Evolutionary conservation across 2,888 invertebrate genomes (phyloP).

Genomic region (Drosophila rubida): DNA sequence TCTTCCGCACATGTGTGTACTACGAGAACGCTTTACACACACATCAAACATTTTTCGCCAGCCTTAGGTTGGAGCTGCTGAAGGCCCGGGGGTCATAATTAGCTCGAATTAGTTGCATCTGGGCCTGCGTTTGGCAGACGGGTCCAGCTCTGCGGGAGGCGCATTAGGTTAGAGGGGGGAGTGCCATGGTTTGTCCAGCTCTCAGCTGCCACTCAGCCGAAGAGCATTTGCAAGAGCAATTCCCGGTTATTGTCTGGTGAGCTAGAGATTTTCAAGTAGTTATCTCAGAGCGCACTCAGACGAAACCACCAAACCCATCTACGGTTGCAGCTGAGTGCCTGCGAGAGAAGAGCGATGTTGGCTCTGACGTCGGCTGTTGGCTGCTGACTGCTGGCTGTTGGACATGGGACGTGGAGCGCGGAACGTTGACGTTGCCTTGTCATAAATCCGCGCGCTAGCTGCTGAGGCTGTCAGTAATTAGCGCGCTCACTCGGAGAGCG

Average conservation of each 20-base stretch:
- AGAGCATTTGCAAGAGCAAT: conserved; percentile 36
- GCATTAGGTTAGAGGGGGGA: background rate
- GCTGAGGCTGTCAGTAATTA: conserved; percentile 73
- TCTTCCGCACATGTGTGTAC: conserved; percentile 6
- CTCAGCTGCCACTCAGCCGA: conserved; percentile 25
- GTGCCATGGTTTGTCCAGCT: conserved; percentile 17
- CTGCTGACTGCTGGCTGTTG: no score
- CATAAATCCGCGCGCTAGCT: conserved; percentile 67
- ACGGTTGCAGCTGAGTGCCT: conserved; percentile 34
- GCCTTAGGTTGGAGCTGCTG: conserved; percentile 43
- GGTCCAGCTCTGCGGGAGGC: conserved; percentile 10
- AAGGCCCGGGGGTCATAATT: conserved; percentile 60
- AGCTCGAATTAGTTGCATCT: conserved; percentile 72
- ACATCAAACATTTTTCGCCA: conserved; percentile 63
- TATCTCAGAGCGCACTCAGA: conserved; percentile 45
- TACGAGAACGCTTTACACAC: conserved; percentile 30
- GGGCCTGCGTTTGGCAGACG: conserved; percentile 64
- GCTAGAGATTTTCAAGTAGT: conserved; percentile 41
- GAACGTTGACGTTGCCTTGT: conserved; percentile 65
- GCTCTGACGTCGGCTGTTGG: conserved; percentile 51
- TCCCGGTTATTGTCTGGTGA: conserved; percentile 30
- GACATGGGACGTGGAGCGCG: conserved; percentile 14
- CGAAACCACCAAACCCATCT: conserved; percentile 18
- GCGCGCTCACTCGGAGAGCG: conserved; percentile 53
- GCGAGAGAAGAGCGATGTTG: conserved; percentile 17